A percentile compares a stretch with the other conserved stretches of the same genome.
These are phyloP conservation scores for Eudemis profundana DNA, from an alignment of 2,888 invertebrate species.

Conservation along the genomic window DNA sequence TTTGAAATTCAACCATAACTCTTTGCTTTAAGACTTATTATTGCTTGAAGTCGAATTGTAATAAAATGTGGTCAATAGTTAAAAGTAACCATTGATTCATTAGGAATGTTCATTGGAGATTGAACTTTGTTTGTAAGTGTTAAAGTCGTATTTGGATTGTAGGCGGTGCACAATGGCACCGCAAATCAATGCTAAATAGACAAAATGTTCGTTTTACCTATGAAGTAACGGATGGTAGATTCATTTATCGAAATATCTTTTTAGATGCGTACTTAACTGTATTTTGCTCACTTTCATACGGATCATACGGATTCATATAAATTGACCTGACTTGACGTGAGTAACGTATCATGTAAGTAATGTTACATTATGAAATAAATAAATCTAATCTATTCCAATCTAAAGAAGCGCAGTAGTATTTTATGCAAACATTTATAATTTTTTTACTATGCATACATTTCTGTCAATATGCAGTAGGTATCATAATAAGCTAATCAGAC, in stretches of 20 bases:
- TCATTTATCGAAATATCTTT: not conserved
- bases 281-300: not conserved
- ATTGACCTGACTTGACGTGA: no score
- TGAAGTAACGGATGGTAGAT: slow-evolving; percentile 14
- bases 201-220: slow-evolving; percentile 35
- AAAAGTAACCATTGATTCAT: slow-evolving; percentile 25
- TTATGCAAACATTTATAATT: no score
- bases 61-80: slow-evolving; percentile 34
- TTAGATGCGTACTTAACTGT: slow-evolving; percentile 7
- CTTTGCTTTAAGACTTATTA: not conserved
- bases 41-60: slow-evolving; percentile 10
- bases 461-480: no score
- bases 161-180: slow-evolving; percentile 19
- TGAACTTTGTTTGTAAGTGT: not conserved
- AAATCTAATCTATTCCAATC: no score
- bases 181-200: slow-evolving; percentile 33
- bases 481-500: no score
- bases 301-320: no score
- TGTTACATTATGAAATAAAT: no score
- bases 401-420: no score
- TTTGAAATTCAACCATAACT: slow-evolving; percentile 14
- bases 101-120: not conserved
- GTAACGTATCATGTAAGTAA: no score
- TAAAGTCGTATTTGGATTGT: slow-evolving; percentile 6
- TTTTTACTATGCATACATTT: no score